Conservation (phyloP, 2,888 invertebrate species). For the Ceramica pisi region DNA sequence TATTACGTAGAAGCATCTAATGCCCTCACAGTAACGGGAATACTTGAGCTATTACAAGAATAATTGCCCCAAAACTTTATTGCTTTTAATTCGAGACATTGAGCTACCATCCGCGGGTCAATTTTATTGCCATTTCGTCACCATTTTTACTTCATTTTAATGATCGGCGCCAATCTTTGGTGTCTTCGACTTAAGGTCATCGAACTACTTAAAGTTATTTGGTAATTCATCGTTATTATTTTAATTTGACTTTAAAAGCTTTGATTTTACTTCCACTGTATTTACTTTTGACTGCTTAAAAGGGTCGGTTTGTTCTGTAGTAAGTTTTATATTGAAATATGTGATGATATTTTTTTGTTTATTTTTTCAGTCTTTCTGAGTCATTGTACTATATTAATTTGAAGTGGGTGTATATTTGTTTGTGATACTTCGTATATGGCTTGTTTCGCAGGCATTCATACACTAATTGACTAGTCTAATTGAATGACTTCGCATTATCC, state of each 20-base stretch:
- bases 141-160: slow-evolving; percentile 60
- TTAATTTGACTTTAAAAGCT: slow-evolving; percentile 58
- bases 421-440: not conserved
- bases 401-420: slow-evolving; percentile 31
- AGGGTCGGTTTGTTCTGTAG: not conserved
- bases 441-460: slow-evolving; percentile 3
- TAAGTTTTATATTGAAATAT: slow-evolving; percentile 5
- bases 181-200: slow-evolving; percentile 63
- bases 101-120: slow-evolving; percentile 61
- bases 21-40: slow-evolving; percentile 14
- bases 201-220: slow-evolving; percentile 57
- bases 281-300: slow-evolving; percentile 45
- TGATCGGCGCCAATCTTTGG: slow-evolving; percentile 68
- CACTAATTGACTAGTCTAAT: slow-evolving; percentile 44
- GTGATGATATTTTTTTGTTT: not conserved
- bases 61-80: slow-evolving; percentile 50
- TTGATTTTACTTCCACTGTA: slow-evolving; percentile 29
- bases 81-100: slow-evolving; percentile 65
- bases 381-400: slow-evolving; percentile 34
- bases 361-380: slow-evolving; percentile 5
- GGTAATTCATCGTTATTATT: slow-evolving; percentile 51
- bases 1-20: slow-evolving; percentile 35
- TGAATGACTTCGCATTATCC: slow-evolving; percentile 36
- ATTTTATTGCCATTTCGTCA: slow-evolving; percentile 76
- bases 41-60: slow-evolving; percentile 25